A percentile compares a stretch with the other conserved stretches of the same genome.
phyloP scores from a whole-genome alignment of 2,888 invertebrate genomes.

The Tenthredo livida region DNA sequence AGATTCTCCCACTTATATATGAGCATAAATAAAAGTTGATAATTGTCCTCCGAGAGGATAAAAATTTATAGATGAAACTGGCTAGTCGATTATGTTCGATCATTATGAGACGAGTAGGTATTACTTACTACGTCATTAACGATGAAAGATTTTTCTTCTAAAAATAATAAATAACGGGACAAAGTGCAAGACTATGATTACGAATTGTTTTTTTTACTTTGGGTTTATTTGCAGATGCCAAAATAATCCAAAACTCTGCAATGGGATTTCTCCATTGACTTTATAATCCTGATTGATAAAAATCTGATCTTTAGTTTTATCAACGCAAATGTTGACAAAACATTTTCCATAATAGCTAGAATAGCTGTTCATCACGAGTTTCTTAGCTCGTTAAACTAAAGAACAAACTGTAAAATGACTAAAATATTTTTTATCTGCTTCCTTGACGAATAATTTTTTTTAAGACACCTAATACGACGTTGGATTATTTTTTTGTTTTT shows the following conservation, averaged over 20 bases:
- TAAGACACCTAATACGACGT: background rate
- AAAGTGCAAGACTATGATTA: constrained; percentile 46
- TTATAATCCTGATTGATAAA: background rate
- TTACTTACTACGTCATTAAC: constrained; percentile 10
- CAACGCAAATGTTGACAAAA: background rate
- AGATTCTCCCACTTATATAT: constrained; percentile 89
- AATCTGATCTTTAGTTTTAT: background rate
- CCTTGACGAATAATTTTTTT: background rate
- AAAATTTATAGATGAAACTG: constrained; percentile 32
- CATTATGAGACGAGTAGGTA: background rate
- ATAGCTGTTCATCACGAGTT: background rate
- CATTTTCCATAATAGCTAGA: background rate
- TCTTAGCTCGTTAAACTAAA: background rate
- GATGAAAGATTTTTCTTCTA: background rate
- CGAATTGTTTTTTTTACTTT: background rate
- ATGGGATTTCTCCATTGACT: background rate
- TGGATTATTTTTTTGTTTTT: background rate
- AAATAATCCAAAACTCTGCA: background rate
- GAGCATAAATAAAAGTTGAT: constrained; percentile 60
- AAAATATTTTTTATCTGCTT: constrained; percentile 14
- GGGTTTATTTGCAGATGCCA: background rate
- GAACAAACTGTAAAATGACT: background rate
- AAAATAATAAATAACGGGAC: constrained; percentile 20
- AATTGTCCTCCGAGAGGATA: constrained; percentile 43
- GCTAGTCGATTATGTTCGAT: constrained; percentile 33